Evolutionary conservation across 2,797 vertebrate genomes (phyloP), one percentile per base, ranked within the genome.

Genomic region (Melanotaenia parkinsoni): DNA sequence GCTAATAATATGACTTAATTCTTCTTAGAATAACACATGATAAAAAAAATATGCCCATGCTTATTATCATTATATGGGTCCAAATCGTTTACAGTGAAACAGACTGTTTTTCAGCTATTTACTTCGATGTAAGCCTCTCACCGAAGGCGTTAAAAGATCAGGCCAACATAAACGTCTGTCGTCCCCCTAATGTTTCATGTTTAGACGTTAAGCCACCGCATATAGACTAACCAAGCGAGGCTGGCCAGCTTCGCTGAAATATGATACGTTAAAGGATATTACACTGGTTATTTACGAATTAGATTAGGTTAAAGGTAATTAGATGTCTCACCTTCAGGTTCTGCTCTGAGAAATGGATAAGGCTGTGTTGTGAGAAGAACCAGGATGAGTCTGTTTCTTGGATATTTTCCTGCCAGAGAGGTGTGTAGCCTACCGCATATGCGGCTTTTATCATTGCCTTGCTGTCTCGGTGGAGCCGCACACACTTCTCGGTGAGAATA

Each of bases 371-470:
- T 68, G 73, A 74, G 61, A 76, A 73, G 82, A 73, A 69, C 51
- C 76, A 76, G 76, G 83, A 56, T 67, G 88, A 73, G 80, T 75
- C 67, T 83, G 76, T 72, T 92, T 91, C 77, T 83, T 16, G 63
- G 83, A 54, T 89, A 80, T 87, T 88, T 84, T 77, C 66, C 85
- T 86, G 78, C 59, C 84, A 75, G 89, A 85, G 81, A 91, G 92
- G 90, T 91, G 89, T 92, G 88, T 89, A 87, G 85, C 82, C 28
- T 89, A 89, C 91, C 90, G 94, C 94, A 93, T 93, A 95, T 94
- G 94, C 94, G 94, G 93, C 89, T 94, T 94, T 95, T 94, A 93
- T 92, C 94, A 94, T 93, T 81, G 92, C 94, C 94, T 78, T 88
- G 93, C 90, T 93, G 89, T 67, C 80, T 84, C 88, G 70, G 81